These are phyloP conservation scores for Pogonus chalceus DNA, from an alignment of 1,140 invertebrate species.

Conservation along the genomic window DNA sequence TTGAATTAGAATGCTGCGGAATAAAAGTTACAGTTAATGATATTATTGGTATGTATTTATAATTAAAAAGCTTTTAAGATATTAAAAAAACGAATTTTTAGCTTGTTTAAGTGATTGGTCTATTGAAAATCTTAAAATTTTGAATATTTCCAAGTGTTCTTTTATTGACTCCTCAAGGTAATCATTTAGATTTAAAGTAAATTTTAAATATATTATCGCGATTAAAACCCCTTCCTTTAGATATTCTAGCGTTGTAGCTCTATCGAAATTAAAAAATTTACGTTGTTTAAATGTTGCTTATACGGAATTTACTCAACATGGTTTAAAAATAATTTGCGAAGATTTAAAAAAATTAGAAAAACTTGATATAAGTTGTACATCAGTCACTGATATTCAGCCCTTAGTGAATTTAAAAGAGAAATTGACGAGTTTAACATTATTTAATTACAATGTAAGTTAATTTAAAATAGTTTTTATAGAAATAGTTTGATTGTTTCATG, in stretches of 20 bases:
- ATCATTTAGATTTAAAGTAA: conserved; percentile 13
- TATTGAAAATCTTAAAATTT: conserved; percentile 50
- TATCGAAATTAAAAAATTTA: conserved; percentile 49
- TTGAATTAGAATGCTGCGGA: conserved; percentile 51
- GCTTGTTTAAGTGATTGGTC: conserved; percentile 65
- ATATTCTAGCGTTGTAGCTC: conserved; percentile 33
- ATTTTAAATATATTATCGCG: neutral
- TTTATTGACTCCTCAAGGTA: conserved; percentile 47
- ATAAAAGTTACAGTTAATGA: conserved; percentile 55
- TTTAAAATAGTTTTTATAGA: too few species aligned
- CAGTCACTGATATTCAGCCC: conserved; percentile 56
- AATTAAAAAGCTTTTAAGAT: neutral
- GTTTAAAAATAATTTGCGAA: conserved; percentile 57
- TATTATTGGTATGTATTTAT: conserved; percentile 34
- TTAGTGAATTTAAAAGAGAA: conserved; percentile 50
- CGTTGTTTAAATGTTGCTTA: conserved; percentile 59
- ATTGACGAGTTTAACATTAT: conserved; percentile 52
- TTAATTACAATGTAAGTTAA: conserved; percentile 46
- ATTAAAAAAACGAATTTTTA: conserved; percentile 15
- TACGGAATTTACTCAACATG: conserved; percentile 61
- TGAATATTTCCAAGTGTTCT: conserved; percentile 57
- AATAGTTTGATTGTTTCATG: too few species aligned
- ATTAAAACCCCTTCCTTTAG: conserved; percentile 8
- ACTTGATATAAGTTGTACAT: conserved; percentile 61
- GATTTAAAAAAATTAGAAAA: conserved; percentile 56